Evolutionary conservation across 2,113 vertebrate genomes (phyloP), one percentile per base, ranked within the genome.

Genomic region (Notarius quadriscutis): DNA sequence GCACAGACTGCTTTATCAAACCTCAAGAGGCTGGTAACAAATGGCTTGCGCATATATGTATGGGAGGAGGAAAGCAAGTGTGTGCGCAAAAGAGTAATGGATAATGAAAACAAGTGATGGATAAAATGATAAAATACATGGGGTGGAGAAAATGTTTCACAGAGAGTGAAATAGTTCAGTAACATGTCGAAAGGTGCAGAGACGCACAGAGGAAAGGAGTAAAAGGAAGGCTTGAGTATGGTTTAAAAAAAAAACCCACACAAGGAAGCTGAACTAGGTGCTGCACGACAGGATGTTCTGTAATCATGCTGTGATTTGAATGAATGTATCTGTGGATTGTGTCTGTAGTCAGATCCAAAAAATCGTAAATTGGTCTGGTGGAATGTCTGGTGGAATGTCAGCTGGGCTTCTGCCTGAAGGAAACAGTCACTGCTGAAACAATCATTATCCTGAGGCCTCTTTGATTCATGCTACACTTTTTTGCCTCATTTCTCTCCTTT

Each of bases 1-100:
- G 85, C 63, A 83, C 72, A 87, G 83, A 83, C 53, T 79, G 58
- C 84, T 92, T 91, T 87, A 90, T 92, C 89, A 83, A 84, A 87
- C 87, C 87, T 88, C 84, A 75, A 71, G 92, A 57, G 85, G 74
- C 50, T n/a, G 12, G 79, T 81, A 89, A 89, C 79, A 86, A 88
- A 71, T 30, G 69, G 75, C 25, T 53, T 22, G 34, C 11, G 27
- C 58, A 80, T 71, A 22, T 34, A 72, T 62, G 69, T 15, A 20
- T 60, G 27, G 41, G 55, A 77, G 51, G 60, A 53, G 78, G 65
- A 63, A 25, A 50, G 75, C 30, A 27, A 60, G 51, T n/a, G 12
- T 67, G 60, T 63, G 72, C n/a, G 11, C 5, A 75, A 74, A 41
- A 62, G 7, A 62, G 71, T 55, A 57, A 72, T 82, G 20, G 53